Evolutionary conservation across 2,888 invertebrate genomes (phyloP).

Genomic region (Tuta absoluta): DNA sequence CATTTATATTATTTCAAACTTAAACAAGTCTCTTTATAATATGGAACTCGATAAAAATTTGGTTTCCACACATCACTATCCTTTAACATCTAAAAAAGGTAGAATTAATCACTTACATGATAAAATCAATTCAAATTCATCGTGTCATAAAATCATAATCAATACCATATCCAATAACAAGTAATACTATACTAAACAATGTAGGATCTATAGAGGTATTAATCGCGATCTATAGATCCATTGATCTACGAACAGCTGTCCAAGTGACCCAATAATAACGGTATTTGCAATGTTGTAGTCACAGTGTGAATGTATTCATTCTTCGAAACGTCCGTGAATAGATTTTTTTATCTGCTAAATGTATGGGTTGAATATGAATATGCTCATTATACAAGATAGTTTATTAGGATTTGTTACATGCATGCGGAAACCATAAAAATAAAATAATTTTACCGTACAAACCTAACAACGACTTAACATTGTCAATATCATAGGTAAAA

Average conservation of each 20-base stretch:
- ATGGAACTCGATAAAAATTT: too few relatives aligned
- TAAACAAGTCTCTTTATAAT: too few relatives aligned
- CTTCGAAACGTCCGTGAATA: constrained; percentile 33
- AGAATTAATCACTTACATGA: not conserved
- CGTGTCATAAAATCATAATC: constrained; percentile 26
- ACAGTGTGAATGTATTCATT: constrained; percentile 36
- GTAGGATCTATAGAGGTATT: constrained; percentile 37
- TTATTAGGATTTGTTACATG: constrained; percentile 1
- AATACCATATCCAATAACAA: constrained; percentile 30
- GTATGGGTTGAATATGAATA: not conserved
- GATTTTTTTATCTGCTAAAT: constrained; percentile 22
- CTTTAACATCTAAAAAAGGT: not conserved
- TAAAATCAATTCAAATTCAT: constrained; percentile 16
- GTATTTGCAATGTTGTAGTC: constrained; percentile 39
- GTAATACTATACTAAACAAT: constrained; percentile 34
- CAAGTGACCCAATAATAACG: constrained; percentile 37
- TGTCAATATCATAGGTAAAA: too few relatives aligned
- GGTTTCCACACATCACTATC: too few relatives aligned
- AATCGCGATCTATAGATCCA: constrained; percentile 38
- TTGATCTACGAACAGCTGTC: constrained; percentile 45
- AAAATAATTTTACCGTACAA: not conserved
- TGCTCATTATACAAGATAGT: not conserved
- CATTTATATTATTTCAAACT: too few relatives aligned
- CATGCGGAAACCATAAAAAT: not conserved
- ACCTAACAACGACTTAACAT: not conserved